A percentile compares a stretch with the other conserved stretches of the same genome.
Evolutionary conservation across 2,888 invertebrate species (phyloP).

Genomic region (Caenorhabditis sinica): DNA sequence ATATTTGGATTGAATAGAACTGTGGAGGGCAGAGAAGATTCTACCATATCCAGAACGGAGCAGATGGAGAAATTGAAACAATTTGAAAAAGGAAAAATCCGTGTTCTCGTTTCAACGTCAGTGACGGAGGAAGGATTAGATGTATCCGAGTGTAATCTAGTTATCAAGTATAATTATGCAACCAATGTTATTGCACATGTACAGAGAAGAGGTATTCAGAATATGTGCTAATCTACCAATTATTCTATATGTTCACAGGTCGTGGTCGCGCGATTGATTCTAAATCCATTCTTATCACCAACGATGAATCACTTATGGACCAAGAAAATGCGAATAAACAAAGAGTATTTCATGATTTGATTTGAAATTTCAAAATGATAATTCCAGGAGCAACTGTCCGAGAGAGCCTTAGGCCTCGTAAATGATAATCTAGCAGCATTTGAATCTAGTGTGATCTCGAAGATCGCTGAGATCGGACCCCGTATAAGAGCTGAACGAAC

Average conservation of each 20-base stretch:
- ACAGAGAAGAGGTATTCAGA: constrained; percentile 71
- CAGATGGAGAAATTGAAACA: constrained; percentile 54
- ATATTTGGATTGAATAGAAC: constrained; percentile 54
- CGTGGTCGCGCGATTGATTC: constrained; percentile 66
- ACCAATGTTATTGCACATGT: constrained; percentile 78
- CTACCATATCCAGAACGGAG: constrained; percentile 29
- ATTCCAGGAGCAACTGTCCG: constrained; percentile 44
- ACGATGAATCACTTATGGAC: constrained; percentile 24
- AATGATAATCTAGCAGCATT: background rate
- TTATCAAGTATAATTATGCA: constrained; percentile 77
- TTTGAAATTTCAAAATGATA: background rate
- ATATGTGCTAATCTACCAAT: background rate
- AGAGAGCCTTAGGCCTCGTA: constrained; percentile 25
- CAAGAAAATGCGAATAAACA: constrained; percentile 64
- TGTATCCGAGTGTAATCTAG: constrained; percentile 74
- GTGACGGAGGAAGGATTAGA: constrained; percentile 78
- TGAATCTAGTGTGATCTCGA: background rate
- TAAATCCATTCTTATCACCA: constrained; percentile 66
- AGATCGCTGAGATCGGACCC: constrained; percentile 21
- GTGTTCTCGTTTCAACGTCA: constrained; percentile 73
- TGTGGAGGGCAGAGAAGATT: constrained; percentile 36
- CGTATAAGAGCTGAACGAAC: constrained; percentile 15
- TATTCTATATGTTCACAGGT: constrained; percentile 29
- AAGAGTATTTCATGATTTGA: constrained; percentile 22
- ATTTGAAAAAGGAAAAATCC: constrained; percentile 50